A percentile compares a stretch with the other conserved stretches of the same genome.
Evolutionary conservation across 1,140 invertebrate species (phyloP).

Genomic region (Trichonephila clavipes): DNA sequence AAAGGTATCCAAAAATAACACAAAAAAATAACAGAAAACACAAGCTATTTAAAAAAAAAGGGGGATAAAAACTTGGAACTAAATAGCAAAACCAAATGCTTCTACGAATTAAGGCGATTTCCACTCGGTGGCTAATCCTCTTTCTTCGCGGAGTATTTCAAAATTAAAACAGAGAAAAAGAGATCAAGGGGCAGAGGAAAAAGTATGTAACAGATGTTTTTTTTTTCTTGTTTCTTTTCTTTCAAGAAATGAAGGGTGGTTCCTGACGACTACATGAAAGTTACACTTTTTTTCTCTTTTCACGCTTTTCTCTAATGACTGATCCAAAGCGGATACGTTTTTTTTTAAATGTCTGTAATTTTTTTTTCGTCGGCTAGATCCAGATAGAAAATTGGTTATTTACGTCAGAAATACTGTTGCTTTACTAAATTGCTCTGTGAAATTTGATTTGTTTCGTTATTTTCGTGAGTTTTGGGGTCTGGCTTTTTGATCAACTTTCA

Average conservation of each 20-base stretch:
- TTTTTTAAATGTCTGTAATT: neutral
- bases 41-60: no score
- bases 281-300: neutral
- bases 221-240: no score
- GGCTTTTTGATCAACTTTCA: neutral
- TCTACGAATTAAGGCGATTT: neutral
- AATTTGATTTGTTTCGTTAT: slow-evolving; percentile 2
- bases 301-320: neutral
- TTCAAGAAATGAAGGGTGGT: no score
- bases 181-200: neutral
- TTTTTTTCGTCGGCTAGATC: neutral
- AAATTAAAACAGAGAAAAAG: neutral
- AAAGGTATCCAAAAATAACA: neutral
- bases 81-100: neutral
- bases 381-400: neutral
- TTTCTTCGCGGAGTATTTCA: neutral
- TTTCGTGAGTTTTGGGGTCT: neutral
- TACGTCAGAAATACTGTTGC: neutral
- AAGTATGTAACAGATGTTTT: no score
- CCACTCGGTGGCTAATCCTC: neutral
- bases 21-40: neutral
- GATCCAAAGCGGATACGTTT: neutral
- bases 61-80: neutral
- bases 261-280: neutral
- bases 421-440: neutral